A percentile compares a stretch with the other conserved stretches of the same genome.
Conservation (phyloP, 2,888 invertebrate genomes). For the Fabriciana adippe region DNA sequence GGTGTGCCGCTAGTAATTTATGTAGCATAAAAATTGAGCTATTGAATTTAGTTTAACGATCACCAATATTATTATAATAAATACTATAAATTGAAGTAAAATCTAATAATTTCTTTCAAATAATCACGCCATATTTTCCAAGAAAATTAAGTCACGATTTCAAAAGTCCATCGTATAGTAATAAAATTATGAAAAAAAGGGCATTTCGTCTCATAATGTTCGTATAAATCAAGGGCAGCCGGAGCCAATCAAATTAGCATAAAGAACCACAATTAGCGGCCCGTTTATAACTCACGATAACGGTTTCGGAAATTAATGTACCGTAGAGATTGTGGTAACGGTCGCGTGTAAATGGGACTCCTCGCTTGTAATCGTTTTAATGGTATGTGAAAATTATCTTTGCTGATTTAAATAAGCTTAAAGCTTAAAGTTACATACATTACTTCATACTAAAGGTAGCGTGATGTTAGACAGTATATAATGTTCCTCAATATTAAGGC, state of each 20-base stretch:
- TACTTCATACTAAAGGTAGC: too few species aligned
- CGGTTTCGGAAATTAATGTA: slow-evolving; percentile 44
- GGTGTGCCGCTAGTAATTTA: too few species aligned
- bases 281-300: slow-evolving; percentile 38
- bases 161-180: slow-evolving; percentile 9
- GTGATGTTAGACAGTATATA: too few species aligned
- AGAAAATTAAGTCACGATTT: slow-evolving; percentile 1
- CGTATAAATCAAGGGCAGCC: slow-evolving; percentile 37
- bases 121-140: neutral
- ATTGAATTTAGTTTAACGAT: too few species aligned
- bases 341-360: slow-evolving; percentile 30
- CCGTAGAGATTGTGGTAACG: slow-evolving; percentile 35
- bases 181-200: slow-evolving; percentile 20
- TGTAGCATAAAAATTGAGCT: too few species aligned
- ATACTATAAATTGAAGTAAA: too few species aligned
- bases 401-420: neutral
- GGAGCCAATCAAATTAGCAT: slow-evolving; percentile 43
- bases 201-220: slow-evolving; percentile 14
- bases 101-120: neutral
- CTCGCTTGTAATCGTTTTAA: slow-evolving; percentile 11
- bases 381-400: slow-evolving; percentile 16
- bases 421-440: neutral
- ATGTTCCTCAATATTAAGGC: too few species aligned
- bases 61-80: too few species aligned
- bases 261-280: slow-evolving; percentile 40